Percentiles rank a stretch among this genome's conserved stretches.
phyloP scores from a whole-genome alignment of 2,113 vertebrate genomes.

The Morone saxatilis region DNA sequence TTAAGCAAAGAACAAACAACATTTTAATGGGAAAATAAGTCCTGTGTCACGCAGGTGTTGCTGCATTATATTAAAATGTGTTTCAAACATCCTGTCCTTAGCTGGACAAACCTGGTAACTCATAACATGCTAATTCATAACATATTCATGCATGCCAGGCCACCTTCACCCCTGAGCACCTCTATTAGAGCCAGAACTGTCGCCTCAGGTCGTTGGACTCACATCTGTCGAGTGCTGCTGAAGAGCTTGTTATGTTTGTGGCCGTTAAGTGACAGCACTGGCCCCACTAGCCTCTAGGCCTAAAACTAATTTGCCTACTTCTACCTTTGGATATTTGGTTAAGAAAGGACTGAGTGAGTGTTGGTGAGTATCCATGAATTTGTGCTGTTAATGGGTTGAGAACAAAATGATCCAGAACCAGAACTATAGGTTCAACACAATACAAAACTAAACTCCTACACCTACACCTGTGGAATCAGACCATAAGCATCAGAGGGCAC shows the following conservation, averaged over 20 bases:
- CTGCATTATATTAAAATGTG: neutral
- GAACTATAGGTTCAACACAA: too few relatives aligned
- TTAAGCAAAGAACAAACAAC: neutral
- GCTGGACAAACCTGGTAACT: neutral
- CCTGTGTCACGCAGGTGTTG: too few relatives aligned
- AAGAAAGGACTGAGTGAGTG: neutral
- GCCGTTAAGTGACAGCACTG: conserved; percentile 19
- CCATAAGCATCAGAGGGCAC: neutral
- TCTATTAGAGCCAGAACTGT: conserved; percentile 26
- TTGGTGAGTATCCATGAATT: neutral
- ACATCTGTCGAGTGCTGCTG: conserved; percentile 20
- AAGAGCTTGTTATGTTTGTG: conserved; percentile 17
- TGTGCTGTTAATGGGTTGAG: neutral
- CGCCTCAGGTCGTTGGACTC: conserved; percentile 5
- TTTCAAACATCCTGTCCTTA: neutral
- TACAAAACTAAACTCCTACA: too few relatives aligned
- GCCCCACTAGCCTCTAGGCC: conserved; percentile 3
- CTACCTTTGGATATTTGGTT: neutral
- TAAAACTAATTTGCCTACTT: neutral
- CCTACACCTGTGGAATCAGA: too few relatives aligned
- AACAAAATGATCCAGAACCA: neutral
- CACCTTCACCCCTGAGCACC: conserved; percentile 39
- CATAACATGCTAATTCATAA: neutral
- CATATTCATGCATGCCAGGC: conserved; percentile 3
- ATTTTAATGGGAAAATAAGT: neutral